Evolutionary conservation across 2,797 vertebrate genomes (phyloP).

Genomic region (Oreonectes daqikongensis): DNA sequence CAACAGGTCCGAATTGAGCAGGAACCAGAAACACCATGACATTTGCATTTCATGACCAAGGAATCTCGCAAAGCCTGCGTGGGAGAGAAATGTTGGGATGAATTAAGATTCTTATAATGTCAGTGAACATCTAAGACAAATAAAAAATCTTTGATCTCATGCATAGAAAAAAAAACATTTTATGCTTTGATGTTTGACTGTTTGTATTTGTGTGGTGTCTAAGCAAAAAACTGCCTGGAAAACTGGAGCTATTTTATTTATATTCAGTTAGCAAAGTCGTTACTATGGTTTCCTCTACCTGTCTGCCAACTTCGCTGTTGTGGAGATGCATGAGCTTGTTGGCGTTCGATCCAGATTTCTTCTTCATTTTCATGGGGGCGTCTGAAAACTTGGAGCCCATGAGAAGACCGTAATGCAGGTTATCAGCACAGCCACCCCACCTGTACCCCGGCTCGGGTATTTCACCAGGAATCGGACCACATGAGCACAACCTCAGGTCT

Average conservation of each 20-base stretch:
- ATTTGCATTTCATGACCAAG: constrained; percentile 97
- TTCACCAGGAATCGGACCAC: constrained; percentile 92
- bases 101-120: background rate
- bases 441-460: constrained; percentile 94
- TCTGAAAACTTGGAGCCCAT: constrained; percentile 99
- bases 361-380: constrained; percentile 98
- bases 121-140: background rate
- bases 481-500: constrained; percentile 92
- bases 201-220: background rate
- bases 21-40: constrained; percentile 97
- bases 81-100: background rate
- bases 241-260: background rate
- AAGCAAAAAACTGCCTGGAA: background rate
- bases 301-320: constrained; percentile 99
- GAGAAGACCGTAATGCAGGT: constrained; percentile 94
- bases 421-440: constrained; percentile 98
- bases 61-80: constrained; percentile 86
- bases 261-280: background rate
- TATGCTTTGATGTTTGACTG: background rate
- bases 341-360: constrained; percentile 90
- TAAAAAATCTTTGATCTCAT: background rate
- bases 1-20: constrained; percentile 98
- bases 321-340: constrained; percentile 99
- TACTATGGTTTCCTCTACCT: constrained; percentile 73
- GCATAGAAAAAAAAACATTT: background rate